Percentiles rank a stretch among this genome's conserved stretches.
Evolutionary conservation across 2,888 invertebrate genomes (phyloP).

Genomic region (Caenorhabditis afra): DNA sequence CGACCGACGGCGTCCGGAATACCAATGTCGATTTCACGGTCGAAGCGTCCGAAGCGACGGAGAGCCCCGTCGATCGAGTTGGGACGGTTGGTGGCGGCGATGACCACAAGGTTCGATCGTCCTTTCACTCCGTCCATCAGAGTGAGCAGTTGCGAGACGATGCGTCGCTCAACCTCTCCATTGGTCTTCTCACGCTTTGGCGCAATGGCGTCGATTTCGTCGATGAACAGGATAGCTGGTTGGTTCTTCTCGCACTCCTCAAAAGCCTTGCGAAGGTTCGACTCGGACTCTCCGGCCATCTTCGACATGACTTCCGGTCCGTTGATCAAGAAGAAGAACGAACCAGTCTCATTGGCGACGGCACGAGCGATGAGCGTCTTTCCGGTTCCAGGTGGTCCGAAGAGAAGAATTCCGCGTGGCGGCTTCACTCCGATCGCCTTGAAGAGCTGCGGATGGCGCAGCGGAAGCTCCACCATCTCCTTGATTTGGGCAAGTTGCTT

Average conservation of each 20-base stretch:
- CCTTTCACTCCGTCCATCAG: slow-evolving; percentile 98
- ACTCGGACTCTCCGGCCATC: slow-evolving; percentile 96
- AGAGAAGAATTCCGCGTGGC: slow-evolving; percentile 98
- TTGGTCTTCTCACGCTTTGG: slow-evolving; percentile 93
- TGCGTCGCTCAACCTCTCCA: slow-evolving; percentile 84
- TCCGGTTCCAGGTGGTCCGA: slow-evolving; percentile 96
- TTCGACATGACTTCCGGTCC: slow-evolving; percentile 99
- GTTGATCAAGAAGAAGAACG: slow-evolving; percentile 97
- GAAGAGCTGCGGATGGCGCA: slow-evolving; percentile 99
- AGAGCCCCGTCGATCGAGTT: too few relatives aligned
- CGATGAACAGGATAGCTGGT: slow-evolving; percentile 95
- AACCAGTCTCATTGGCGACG: slow-evolving; percentile 98
- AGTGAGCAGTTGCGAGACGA: slow-evolving; percentile 95
- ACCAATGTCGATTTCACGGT: too few relatives aligned
- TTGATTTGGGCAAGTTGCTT: slow-evolving; percentile 89
- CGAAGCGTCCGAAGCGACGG: too few relatives aligned
- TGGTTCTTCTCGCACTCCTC: slow-evolving; percentile 74
- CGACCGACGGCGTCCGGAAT: too few relatives aligned
- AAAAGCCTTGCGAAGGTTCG: slow-evolving; percentile 88
- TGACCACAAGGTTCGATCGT: too few relatives aligned
- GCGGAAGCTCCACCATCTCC: slow-evolving; percentile 96
- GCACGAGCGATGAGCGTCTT: slow-evolving; percentile 98
- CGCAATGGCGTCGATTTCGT: slow-evolving; percentile 99
- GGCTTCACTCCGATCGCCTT: slow-evolving; percentile 99
- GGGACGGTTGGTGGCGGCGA: too few relatives aligned